A percentile compares a stretch with the other conserved stretches of the same genome.
phyloP scores from a whole-genome alignment of 2,113 vertebrate genomes.

The Malurus elegans region DNA sequence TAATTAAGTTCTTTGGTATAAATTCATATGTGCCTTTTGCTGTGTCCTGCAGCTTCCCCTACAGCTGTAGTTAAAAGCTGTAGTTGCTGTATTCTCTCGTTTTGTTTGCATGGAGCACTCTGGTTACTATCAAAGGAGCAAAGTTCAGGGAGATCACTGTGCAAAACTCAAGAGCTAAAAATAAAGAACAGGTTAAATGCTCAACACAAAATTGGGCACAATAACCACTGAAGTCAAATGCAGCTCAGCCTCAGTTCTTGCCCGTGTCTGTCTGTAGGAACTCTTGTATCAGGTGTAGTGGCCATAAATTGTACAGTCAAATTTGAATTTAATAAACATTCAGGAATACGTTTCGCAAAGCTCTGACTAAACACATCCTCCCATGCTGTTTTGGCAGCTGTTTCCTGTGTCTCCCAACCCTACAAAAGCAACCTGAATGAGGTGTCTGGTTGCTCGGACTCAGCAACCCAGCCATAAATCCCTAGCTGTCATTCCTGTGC shows the following conservation, averaged over 20 bases:
- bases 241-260: not conserved
- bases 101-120: not conserved
- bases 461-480: not conserved
- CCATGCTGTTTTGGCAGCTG: not conserved
- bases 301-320: not conserved
- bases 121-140: not conserved
- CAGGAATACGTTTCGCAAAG: not conserved
- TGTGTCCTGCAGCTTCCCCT: not conserved
- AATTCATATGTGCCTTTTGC: not conserved
- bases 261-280: rapidly evolving
- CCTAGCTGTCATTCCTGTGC: not conserved
- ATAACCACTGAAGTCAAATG: not conserved
- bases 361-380: not conserved
- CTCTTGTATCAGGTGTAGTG: not conserved
- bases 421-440: not conserved
- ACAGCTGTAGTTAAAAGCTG: not conserved
- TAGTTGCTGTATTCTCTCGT: not conserved
- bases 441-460: not conserved
- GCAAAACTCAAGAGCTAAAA: conserved; percentile 8
- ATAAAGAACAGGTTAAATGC: not conserved
- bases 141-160: not conserved
- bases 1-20: not conserved
- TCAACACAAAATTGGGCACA: not conserved
- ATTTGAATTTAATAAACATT: conserved; percentile 5
- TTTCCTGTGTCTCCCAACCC: not conserved